Percentiles rank a stretch among this genome's conserved stretches.
Conservation (phyloP, 2,113 vertebrate genomes). For the Corythornis vintsioides region DNA sequence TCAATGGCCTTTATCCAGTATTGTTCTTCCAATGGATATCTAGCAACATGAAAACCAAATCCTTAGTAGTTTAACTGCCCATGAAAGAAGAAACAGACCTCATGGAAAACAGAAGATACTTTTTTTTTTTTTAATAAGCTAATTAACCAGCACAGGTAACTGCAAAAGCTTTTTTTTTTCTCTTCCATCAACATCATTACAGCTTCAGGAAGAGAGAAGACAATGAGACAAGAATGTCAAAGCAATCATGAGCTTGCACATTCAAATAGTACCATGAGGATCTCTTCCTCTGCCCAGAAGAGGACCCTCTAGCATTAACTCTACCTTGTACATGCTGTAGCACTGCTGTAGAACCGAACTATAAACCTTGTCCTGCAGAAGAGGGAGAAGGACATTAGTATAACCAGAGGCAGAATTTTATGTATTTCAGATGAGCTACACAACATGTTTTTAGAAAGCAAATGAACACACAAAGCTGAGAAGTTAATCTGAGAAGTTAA, state of each 20-base stretch:
- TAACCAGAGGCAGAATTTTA: neutral
- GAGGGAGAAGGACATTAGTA: neutral
- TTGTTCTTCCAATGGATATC: neutral
- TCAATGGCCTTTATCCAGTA: neutral
- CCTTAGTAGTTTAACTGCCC: neutral
- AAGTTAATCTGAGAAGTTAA: neutral
- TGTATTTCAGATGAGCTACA: neutral
- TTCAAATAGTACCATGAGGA: neutral
- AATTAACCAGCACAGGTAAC: neutral
- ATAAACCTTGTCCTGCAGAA: slow-evolving; percentile 93
- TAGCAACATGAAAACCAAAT: neutral
- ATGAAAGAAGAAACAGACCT: neutral
- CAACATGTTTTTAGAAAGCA: neutral
- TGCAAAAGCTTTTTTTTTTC: neutral
- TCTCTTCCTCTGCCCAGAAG: neutral
- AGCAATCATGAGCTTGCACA: neutral
- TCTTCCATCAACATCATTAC: neutral
- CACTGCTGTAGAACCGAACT: slow-evolving; percentile 93
- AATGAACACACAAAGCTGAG: neutral
- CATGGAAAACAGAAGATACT: neutral
- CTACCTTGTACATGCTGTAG: slow-evolving; percentile 99
- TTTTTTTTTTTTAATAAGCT: neutral
- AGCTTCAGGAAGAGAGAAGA: neutral
- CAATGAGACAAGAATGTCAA: neutral
- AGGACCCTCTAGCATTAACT: neutral